Evolutionary conservation across 1,140 invertebrate genomes (phyloP).

Genomic region (Lordiphosa mommai): DNA sequence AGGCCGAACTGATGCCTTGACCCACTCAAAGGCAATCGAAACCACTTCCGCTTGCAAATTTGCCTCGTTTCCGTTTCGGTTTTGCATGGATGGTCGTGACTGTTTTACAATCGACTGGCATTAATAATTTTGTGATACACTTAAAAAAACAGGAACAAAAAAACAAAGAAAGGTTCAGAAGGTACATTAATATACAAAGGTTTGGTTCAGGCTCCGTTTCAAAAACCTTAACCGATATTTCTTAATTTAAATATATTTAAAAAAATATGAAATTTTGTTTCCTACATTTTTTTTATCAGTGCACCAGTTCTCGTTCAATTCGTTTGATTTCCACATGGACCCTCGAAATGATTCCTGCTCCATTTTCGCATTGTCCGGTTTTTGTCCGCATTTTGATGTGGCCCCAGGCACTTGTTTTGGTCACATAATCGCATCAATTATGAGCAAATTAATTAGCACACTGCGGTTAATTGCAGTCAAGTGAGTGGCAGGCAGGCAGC

Average conservation of each 20-base stretch:
- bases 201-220: no score
- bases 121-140: slow-evolving; percentile 43
- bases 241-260: no score
- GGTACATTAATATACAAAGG: no score
- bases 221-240: no score
- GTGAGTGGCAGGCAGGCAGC: slow-evolving; percentile 43
- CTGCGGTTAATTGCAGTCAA: slow-evolving; percentile 73
- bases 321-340: slow-evolving; percentile 66
- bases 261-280: no score
- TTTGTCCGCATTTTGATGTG: slow-evolving; percentile 35
- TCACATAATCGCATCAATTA: slow-evolving; percentile 74
- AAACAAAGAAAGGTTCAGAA: no score
- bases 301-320: slow-evolving; percentile 16
- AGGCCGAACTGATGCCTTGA: slow-evolving; percentile 2
- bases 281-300: no score
- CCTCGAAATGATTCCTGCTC: background rate
- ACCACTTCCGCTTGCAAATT: slow-evolving; percentile 54
- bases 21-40: slow-evolving; percentile 5
- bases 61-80: slow-evolving; percentile 45
- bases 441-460: slow-evolving; percentile 77
- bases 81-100: slow-evolving; percentile 43
- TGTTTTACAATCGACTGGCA: slow-evolving; percentile 40
- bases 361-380: slow-evolving; percentile 21
- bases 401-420: slow-evolving; percentile 40
- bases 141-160: no score